A percentile compares a stretch with the other conserved stretches of the same genome.
Evolutionary conservation across 2,888 invertebrate species (phyloP).

Genomic region (Drosophila monieri): DNA sequence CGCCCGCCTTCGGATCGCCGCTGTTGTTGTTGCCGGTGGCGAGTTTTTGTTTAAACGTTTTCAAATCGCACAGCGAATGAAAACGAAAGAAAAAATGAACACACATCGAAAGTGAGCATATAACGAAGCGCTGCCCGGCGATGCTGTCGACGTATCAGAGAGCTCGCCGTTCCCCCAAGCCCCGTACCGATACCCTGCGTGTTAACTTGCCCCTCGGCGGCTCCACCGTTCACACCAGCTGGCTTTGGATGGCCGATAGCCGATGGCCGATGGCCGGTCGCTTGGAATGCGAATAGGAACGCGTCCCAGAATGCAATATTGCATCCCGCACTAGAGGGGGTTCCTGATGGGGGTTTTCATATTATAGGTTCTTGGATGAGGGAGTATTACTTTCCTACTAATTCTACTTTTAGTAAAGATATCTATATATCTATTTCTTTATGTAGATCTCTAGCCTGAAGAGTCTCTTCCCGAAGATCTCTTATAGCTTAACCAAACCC

Average conservation of each 20-base stretch:
- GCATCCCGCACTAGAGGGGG: too few relatives aligned
- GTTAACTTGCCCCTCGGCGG: slow-evolving; percentile 9
- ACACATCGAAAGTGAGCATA: slow-evolving; percentile 79
- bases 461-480: too few relatives aligned
- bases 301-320: slow-evolving; percentile 5
- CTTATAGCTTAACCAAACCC: background rate
- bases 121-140: slow-evolving; percentile 53
- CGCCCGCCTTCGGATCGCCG: slow-evolving; percentile 61
- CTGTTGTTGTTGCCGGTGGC: slow-evolving; percentile 51
- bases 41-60: slow-evolving; percentile 74
- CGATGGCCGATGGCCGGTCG: slow-evolving; percentile 32
- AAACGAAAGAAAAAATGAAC: slow-evolving; percentile 79
- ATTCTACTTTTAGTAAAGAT: too few relatives aligned
- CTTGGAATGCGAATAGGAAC: slow-evolving; percentile 8
- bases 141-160: slow-evolving; percentile 75
- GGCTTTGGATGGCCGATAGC: slow-evolving; percentile 44
- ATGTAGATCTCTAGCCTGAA: too few relatives aligned
- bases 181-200: background rate
- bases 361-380: too few relatives aligned
- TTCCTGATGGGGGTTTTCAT: too few relatives aligned
- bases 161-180: slow-evolving; percentile 51
- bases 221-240: slow-evolving; percentile 2
- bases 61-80: slow-evolving; percentile 78
- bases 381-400: too few relatives aligned
- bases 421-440: too few relatives aligned